Percentiles rank a stretch among this genome's conserved stretches.
Conservation (phyloP, 1,140 invertebrate genomes). For the Ips nitidus region DNA sequence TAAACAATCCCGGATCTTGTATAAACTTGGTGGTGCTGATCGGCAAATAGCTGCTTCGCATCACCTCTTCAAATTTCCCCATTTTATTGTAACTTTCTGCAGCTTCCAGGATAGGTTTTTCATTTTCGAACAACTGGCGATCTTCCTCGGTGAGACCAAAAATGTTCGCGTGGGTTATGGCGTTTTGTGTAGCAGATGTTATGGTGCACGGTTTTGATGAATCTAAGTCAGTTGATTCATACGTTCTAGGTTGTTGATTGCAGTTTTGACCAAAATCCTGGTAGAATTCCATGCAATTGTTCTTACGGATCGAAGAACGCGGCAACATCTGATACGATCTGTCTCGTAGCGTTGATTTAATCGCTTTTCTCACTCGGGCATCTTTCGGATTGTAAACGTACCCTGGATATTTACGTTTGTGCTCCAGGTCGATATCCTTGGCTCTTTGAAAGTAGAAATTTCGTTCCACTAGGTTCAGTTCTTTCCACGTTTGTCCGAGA, state of each 20-base stretch:
- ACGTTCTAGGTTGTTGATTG: neutral
- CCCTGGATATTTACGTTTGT: slow-evolving; percentile 67
- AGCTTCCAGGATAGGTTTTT: slow-evolving; percentile 20
- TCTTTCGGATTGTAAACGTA: slow-evolving; percentile 69
- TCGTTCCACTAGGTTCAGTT: slow-evolving; percentile 55
- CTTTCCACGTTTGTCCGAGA: slow-evolving; percentile 60
- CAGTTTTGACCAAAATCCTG: neutral
- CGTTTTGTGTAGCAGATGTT: neutral
- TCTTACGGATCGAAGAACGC: slow-evolving; percentile 36
- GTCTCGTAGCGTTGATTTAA: slow-evolving; percentile 52
- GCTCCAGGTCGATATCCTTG: slow-evolving; percentile 60
- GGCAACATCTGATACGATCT: slow-evolving; percentile 44
- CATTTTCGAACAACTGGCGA: slow-evolving; percentile 13
- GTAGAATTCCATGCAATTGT: slow-evolving; percentile 7
- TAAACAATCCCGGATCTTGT: slow-evolving; percentile 34
- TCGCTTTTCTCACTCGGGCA: slow-evolving; percentile 62
- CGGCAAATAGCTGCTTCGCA: slow-evolving; percentile 29
- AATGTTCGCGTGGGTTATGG: neutral
- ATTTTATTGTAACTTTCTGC: slow-evolving; percentile 25
- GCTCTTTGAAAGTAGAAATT: slow-evolving; percentile 62
- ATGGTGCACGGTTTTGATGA: neutral
- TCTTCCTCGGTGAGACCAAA: slow-evolving; percentile 11
- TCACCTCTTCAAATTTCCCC: neutral
- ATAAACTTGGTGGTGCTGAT: slow-evolving; percentile 33
- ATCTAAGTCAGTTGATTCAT: neutral